Evolutionary conservation across 2,888 invertebrate species (phyloP).

Genomic region (Conus canariensis): DNA sequence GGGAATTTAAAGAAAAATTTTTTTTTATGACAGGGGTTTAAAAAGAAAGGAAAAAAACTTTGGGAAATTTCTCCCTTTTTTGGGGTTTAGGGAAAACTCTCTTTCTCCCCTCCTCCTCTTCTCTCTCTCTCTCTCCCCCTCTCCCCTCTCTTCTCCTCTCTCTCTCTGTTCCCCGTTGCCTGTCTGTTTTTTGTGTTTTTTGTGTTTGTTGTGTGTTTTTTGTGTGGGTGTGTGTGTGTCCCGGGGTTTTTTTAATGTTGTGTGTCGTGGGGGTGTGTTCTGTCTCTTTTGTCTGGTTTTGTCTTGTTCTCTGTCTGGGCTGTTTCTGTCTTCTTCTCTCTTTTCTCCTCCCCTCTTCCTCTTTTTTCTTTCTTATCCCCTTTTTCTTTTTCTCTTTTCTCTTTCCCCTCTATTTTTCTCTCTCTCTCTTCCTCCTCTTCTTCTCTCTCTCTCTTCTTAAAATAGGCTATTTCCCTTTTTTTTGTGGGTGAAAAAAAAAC

Average conservation of each 20-base stretch:
- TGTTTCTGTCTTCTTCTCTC: too few species aligned
- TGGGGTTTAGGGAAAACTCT: too few species aligned
- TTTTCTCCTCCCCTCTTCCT: neutral
- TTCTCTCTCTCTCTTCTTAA: neutral
- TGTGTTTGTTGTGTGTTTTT: too few species aligned
- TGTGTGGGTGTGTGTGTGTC: too few species aligned
- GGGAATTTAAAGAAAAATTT: too few species aligned
- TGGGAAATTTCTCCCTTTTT: too few species aligned
- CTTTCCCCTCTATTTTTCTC: neutral
- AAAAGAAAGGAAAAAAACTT: too few species aligned
- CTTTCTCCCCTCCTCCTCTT: neutral
- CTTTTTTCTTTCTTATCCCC: neutral
- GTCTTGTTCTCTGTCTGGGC: neutral
- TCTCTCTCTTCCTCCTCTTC: neutral
- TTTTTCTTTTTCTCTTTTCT: neutral
- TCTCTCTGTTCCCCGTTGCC: neutral
- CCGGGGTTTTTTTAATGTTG: too few species aligned
- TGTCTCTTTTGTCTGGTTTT: neutral
- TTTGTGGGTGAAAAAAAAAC: too few species aligned
- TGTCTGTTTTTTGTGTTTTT: neutral
- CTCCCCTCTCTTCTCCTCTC: neutral
- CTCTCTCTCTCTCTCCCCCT: conserved; percentile 6
- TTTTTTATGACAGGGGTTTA: too few species aligned
- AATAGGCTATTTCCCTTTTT: too few species aligned
- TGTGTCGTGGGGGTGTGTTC: too few species aligned